Evolutionary conservation across 2,113 vertebrate genomes (phyloP).

Genomic region (Phaethon lepturus): DNA sequence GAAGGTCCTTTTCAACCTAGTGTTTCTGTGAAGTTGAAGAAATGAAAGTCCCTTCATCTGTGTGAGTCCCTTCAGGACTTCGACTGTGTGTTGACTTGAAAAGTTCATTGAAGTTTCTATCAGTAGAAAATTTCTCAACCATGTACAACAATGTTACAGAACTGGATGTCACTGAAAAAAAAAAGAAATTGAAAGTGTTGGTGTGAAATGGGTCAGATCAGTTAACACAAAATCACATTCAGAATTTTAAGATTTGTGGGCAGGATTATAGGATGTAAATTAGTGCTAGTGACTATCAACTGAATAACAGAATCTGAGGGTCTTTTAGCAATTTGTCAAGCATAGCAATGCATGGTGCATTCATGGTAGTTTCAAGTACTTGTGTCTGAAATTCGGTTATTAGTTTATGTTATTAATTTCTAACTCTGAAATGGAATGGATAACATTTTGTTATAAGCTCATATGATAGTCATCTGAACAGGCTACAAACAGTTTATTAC

Average conservation of each 20-base stretch:
- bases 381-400: not conserved
- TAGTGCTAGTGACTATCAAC: rapidly evolving
- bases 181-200: not conserved
- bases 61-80: not conserved
- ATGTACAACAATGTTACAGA: not conserved
- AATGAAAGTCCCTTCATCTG: not conserved
- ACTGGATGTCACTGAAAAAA: not conserved
- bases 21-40: too few species aligned
- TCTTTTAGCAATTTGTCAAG: not conserved
- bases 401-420: not conserved
- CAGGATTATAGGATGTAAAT: not conserved
- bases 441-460: not conserved
- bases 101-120: not conserved
- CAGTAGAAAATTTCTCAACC: not conserved
- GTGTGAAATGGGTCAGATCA: not conserved
- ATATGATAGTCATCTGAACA: not conserved
- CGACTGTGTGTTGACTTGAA: not conserved
- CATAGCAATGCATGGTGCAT: rapidly evolving
- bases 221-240: not conserved
- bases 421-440: not conserved
- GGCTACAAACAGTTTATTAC: not conserved
- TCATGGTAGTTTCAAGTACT: not conserved
- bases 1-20: too few species aligned
- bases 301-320: not conserved
- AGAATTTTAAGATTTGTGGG: not conserved